Evolutionary conservation across 2,113 vertebrate genomes (phyloP).

Genomic region (Tychaedon coryphoeus): DNA sequence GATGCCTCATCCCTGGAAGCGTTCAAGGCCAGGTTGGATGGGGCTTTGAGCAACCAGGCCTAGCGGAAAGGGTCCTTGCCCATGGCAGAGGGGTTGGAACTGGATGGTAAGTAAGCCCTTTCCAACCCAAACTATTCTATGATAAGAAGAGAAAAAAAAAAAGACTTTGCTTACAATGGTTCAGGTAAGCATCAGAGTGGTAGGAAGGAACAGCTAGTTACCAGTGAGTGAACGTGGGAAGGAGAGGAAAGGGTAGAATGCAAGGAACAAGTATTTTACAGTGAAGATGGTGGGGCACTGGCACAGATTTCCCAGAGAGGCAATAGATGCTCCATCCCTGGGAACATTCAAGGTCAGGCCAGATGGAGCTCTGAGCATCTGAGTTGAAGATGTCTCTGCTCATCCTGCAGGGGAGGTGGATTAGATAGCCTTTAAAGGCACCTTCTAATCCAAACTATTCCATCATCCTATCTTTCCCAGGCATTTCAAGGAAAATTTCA

Average conservation of each 20-base stretch:
- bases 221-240: not conserved
- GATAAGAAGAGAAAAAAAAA: not conserved
- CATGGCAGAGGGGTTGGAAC: not conserved
- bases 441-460: not conserved
- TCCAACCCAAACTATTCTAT: not conserved
- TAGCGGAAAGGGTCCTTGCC: not conserved
- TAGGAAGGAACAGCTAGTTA: not conserved
- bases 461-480: not conserved
- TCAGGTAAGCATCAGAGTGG: rapidly evolving
- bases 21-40: not conserved
- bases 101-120: not conserved
- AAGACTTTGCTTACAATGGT: not conserved
- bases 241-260: not conserved
- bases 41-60: not conserved
- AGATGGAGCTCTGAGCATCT: not conserved
- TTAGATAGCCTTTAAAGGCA: not conserved
- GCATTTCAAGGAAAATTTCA: not conserved
- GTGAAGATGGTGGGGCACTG: not conserved
- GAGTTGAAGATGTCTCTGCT: not conserved
- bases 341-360: not conserved
- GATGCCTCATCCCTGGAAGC: not conserved
- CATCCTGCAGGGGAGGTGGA: not conserved
- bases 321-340: not conserved
- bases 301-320: not conserved
- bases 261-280: not conserved